Evolutionary conservation across 2,888 invertebrate species (phyloP), one percentile per base, ranked within the genome.

Genomic region (Drosophila stalkeri): DNA sequence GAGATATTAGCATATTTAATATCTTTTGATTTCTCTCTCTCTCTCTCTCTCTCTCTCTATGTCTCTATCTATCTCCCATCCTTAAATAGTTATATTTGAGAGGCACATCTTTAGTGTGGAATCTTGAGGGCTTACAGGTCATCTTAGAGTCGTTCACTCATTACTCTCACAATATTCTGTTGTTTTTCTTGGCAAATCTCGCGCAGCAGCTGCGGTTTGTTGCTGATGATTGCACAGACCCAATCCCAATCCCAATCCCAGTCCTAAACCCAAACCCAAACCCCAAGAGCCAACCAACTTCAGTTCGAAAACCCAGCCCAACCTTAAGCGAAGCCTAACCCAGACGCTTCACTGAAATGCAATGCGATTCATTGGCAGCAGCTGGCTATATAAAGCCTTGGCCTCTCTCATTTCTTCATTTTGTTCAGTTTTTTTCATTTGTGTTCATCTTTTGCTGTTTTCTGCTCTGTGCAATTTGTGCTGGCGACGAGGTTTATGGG

Each of bases 131-230:
- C 1, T 52, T 35, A 54, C 44, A 46, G 44, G 16, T 35, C 44
- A 57, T 44, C 23, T 35, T 6, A 6, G 16, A 57, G 20, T 44
- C 44, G n/a, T 16, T 33, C 43, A 33, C 11, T 20, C 9, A 0
- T 5, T 8, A 9, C 57, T 33, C 14, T 44, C 33, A 1, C 33
- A 20, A 16, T 16, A 14, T 56, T 43, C 57, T 20, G 44, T 57
- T 57, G 44, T 33, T 57, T 44, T 35, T 44, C 57, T 82, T 69
- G 74, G 51, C 84, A 76, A 83, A 88, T 83, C 87, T 85, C 72
- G 72, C 77, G 74, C 88, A 83, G 74, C 83, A 83, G 82, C 82
- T 86, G 85, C 73, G 86, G 79, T 80, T 81, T 56, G 68, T 67
- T 57, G 70, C 47, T 27, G 73, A 41, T 63, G 69, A 55, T 41